These are phyloP conservation scores for Mastigias papua DNA, from an alignment of 30 jellyfish, hydroid and myxozoan genomes.

Conservation along the genomic window DNA sequence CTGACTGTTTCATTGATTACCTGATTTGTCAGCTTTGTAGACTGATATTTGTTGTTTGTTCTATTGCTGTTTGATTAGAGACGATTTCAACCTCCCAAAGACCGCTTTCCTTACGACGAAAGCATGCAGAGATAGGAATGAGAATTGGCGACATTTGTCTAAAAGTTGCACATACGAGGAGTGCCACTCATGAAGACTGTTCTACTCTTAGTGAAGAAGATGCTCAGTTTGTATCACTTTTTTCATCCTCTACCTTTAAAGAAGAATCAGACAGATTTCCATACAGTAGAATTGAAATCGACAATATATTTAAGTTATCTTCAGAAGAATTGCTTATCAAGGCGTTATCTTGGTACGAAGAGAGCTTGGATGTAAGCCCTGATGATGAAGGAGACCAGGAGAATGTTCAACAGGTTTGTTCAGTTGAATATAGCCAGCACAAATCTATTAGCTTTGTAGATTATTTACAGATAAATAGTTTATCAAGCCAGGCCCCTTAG, in stretches of 20 bases:
- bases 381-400: slow-evolving; percentile 49
- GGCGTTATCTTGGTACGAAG: slow-evolving; percentile 77
- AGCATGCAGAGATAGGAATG: slow-evolving; percentile 70
- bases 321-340: slow-evolving; percentile 66
- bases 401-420: slow-evolving; percentile 68
- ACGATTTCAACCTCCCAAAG: slow-evolving; percentile 5
- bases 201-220: slow-evolving; percentile 71
- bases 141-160: slow-evolving; percentile 66
- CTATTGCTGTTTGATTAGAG: neutral
- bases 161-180: slow-evolving; percentile 60
- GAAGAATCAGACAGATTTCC: neutral
- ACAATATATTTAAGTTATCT: slow-evolving; percentile 43
- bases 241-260: neutral
- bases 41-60: too few relatives aligned
- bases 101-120: slow-evolving; percentile 31
- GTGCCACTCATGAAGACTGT: slow-evolving; percentile 62
- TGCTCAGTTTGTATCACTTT: slow-evolving; percentile 22
- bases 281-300: neutral
- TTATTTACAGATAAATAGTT: too few relatives aligned
- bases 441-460: too few relatives aligned
- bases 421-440: too few relatives aligned
- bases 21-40: too few relatives aligned
- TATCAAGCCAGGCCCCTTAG: too few relatives aligned
- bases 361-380: slow-evolving; percentile 64
- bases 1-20: too few relatives aligned